These are phyloP conservation scores for Myiotriccus ornatus DNA, from an alignment of 2,797 vertebrate species.

Conservation along the genomic window DNA sequence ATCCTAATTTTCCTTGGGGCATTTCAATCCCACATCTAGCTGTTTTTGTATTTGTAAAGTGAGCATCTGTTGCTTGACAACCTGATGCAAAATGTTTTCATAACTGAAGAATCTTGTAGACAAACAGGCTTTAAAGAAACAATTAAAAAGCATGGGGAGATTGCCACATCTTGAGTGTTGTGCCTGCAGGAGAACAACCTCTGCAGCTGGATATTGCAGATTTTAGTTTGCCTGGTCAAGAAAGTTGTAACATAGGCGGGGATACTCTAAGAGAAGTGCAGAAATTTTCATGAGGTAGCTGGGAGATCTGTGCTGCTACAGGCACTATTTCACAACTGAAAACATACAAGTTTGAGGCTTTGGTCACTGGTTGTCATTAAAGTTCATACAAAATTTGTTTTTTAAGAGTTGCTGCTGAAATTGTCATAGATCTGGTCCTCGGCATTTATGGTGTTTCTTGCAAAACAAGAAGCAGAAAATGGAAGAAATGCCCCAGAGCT, in stretches of 20 bases:
- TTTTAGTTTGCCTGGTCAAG: neutral
- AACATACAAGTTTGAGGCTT: neutral
- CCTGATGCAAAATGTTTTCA: conserved; percentile 36
- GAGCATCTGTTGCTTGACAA: conserved; percentile 40
- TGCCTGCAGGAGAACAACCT: neutral
- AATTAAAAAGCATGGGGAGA: neutral
- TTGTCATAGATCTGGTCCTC: neutral
- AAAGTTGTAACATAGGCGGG: neutral
- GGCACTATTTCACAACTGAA: neutral
- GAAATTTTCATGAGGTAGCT: neutral
- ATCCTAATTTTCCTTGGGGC: conserved; percentile 2
- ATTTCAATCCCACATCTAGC: conserved; percentile 4
- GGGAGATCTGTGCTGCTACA: neutral
- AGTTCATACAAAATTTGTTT: neutral
- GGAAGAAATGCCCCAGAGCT: neutral
- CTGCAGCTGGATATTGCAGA: neutral
- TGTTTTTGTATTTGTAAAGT: neutral
- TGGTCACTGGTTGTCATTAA: neutral
- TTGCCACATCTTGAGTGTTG: neutral
- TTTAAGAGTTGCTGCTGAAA: neutral
- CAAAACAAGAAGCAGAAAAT: neutral
- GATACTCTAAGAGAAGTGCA: neutral
- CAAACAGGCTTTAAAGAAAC: conserved; percentile 29
- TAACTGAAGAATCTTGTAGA: neutral
- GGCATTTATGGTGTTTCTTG: neutral